Evolutionary conservation across 2,888 invertebrate genomes (phyloP).

Genomic region (Acanthoscelides obtectus): DNA sequence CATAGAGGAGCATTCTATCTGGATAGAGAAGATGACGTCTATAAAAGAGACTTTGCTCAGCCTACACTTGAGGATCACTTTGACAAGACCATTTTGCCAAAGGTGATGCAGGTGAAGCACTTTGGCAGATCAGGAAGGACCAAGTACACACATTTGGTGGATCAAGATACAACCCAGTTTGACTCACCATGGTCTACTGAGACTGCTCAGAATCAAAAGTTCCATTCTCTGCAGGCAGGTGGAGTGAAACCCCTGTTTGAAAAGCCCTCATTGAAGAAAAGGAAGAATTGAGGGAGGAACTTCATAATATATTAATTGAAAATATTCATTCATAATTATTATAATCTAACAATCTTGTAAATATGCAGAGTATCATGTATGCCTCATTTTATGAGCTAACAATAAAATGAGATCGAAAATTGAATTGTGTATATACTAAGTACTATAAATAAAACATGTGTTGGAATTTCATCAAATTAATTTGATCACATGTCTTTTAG

Average conservation of each 20-base stretch:
- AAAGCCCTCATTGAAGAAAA: conserved; percentile 68
- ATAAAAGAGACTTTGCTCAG: conserved; percentile 39
- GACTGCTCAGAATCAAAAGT: conserved; percentile 82
- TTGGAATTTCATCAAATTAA: no score
- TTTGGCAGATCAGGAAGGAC: conserved; percentile 98
- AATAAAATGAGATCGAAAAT: no score
- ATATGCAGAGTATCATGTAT: no score
- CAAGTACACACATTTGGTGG: conserved; percentile 98
- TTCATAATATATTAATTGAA: not conserved
- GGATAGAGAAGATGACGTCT: conserved; percentile 87
- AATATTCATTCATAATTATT: no score
- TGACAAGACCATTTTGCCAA: conserved; percentile 96
- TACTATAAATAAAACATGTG: no score
- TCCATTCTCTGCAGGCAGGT: conserved; percentile 81
- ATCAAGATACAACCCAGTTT: conserved; percentile 97
- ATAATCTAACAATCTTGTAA: no score
- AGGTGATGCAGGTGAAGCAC: conserved; percentile 99
- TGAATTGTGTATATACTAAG: no score
- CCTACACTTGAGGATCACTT: conserved; percentile 96
- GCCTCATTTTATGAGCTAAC: no score
- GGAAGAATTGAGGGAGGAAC: conserved; percentile 31
- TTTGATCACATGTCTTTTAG: no score
- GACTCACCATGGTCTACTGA: conserved; percentile 97
- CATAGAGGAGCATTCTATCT: conserved; percentile 99
- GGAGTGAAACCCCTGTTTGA: conserved; percentile 93